These are phyloP conservation scores for Tachina fera DNA, from an alignment of 2,888 invertebrate species.

Conservation along the genomic window DNA sequence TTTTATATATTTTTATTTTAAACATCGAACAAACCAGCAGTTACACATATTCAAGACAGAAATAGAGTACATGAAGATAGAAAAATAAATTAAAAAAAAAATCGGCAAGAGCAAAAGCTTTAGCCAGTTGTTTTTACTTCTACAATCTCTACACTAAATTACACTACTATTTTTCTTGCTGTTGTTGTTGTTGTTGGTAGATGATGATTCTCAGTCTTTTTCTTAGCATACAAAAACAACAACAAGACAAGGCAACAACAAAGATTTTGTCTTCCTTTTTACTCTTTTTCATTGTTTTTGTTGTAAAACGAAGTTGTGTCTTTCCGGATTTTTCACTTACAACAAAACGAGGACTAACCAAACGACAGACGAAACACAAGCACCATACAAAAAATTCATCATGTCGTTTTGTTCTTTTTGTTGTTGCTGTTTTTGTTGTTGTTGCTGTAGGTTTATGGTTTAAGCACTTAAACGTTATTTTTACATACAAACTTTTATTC, in stretches of 20 bases:
- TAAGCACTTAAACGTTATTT: slow-evolving; percentile 70
- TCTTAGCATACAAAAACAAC: slow-evolving; percentile 51
- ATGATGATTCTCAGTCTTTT: slow-evolving; percentile 61
- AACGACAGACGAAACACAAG: slow-evolving; percentile 61
- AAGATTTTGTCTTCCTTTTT: slow-evolving; percentile 58
- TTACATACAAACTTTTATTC: slow-evolving; percentile 47
- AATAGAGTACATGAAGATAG: slow-evolving; percentile 47
- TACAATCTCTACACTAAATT: slow-evolving; percentile 59
- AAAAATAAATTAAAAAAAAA: slow-evolving; percentile 30
- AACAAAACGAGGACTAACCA: slow-evolving; percentile 67
- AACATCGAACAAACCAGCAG: slow-evolving; percentile 28
- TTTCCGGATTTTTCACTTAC: slow-evolving; percentile 72
- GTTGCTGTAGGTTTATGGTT: slow-evolving; percentile 66
- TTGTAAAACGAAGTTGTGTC: slow-evolving; percentile 68
- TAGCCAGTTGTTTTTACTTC: slow-evolving; percentile 56
- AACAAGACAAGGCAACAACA: slow-evolving; percentile 37
- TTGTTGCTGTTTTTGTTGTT: slow-evolving; percentile 43
- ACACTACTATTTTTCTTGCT: slow-evolving; percentile 38
- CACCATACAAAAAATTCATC: slow-evolving; percentile 56
- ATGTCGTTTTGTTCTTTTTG: slow-evolving; percentile 51
- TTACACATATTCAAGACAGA: slow-evolving; percentile 7
- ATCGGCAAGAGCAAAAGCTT: slow-evolving; percentile 55
- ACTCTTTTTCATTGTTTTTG: slow-evolving; percentile 47
- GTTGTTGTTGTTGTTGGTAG: slow-evolving; percentile 42
- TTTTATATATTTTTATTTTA: slow-evolving; percentile 23